A percentile compares a stretch with the other conserved stretches of the same genome.
phyloP scores from a whole-genome alignment of 2,888 invertebrate genomes.

The Sinopyrophorus schimmeli region DNA sequence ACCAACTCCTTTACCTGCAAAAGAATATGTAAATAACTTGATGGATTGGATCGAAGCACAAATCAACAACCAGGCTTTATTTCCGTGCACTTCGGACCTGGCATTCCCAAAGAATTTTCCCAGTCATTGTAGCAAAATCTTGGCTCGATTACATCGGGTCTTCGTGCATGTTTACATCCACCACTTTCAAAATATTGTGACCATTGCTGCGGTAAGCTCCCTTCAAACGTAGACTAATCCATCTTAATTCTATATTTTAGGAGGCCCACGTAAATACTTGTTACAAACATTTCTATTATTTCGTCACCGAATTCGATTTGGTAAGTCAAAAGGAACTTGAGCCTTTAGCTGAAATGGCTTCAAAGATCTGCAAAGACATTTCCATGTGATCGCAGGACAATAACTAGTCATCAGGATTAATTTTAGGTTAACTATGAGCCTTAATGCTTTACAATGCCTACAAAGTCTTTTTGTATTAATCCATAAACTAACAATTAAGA shows the following conservation, averaged over 20 bases:
- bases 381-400: too few relatives aligned
- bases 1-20: conserved; percentile 80
- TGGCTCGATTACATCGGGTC: conserved; percentile 84
- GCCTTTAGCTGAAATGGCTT: conserved; percentile 78
- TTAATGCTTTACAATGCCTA: too few relatives aligned
- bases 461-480: too few relatives aligned
- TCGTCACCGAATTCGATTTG: conserved; percentile 84
- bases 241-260: conserved; percentile 52
- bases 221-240: too few relatives aligned
- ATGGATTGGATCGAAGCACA: conserved; percentile 93
- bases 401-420: too few relatives aligned
- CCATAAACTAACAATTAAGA: too few relatives aligned
- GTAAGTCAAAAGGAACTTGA: conserved; percentile 83
- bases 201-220: conserved; percentile 85
- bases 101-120: conserved; percentile 86
- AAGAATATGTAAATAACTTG: conserved; percentile 77
- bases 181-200: conserved; percentile 86
- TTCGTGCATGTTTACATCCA: conserved; percentile 95
- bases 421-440: too few relatives aligned
- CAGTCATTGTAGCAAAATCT: conserved; percentile 79
- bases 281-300: conserved; percentile 93
- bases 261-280: conserved; percentile 93
- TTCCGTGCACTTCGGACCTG: conserved; percentile 82
- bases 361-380: conserved; percentile 72
- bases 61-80: conserved; percentile 85